These are phyloP conservation scores for Portevinia maculata DNA, from an alignment of 2,888 invertebrate species.

Conservation along the genomic window DNA sequence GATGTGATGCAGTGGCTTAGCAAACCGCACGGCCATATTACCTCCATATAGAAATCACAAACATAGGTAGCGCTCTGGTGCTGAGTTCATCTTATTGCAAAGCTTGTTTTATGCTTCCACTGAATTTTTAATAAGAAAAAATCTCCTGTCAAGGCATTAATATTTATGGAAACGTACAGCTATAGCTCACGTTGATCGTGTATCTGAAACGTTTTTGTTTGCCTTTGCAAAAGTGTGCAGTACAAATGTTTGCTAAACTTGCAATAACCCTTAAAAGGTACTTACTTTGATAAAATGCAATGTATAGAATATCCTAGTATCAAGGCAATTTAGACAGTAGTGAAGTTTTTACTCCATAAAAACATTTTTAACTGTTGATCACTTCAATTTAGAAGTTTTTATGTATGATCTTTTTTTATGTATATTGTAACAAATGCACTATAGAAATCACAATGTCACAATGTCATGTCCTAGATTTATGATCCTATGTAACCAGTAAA, in stretches of 20 bases:
- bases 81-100: slow-evolving; percentile 58
- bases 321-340: slow-evolving; percentile 48
- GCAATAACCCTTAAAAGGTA: slow-evolving; percentile 50
- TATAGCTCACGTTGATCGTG: slow-evolving; percentile 20
- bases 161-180: slow-evolving; percentile 52
- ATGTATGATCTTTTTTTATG: not conserved
- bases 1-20: slow-evolving; percentile 32
- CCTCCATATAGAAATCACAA: slow-evolving; percentile 30
- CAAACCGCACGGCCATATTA: slow-evolving; percentile 25
- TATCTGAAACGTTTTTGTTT: slow-evolving; percentile 22
- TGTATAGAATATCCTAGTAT: slow-evolving; percentile 38
- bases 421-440: slow-evolving; percentile 1
- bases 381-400: slow-evolving; percentile 11
- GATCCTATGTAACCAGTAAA: slow-evolving; percentile 49
- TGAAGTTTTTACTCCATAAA: slow-evolving; percentile 55
- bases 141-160: slow-evolving; percentile 53
- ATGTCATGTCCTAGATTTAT: not conserved
- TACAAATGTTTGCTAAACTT: slow-evolving; percentile 53
- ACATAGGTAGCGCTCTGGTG: slow-evolving; percentile 40
- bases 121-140: slow-evolving; percentile 53
- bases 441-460: not conserved
- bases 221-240: slow-evolving; percentile 10
- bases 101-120: slow-evolving; percentile 67
- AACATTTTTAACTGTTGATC: slow-evolving; percentile 45
- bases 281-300: slow-evolving; percentile 58